Evolutionary conservation across 2,888 invertebrate genomes (phyloP).

Genomic region (Macrophya alboannulata): DNA sequence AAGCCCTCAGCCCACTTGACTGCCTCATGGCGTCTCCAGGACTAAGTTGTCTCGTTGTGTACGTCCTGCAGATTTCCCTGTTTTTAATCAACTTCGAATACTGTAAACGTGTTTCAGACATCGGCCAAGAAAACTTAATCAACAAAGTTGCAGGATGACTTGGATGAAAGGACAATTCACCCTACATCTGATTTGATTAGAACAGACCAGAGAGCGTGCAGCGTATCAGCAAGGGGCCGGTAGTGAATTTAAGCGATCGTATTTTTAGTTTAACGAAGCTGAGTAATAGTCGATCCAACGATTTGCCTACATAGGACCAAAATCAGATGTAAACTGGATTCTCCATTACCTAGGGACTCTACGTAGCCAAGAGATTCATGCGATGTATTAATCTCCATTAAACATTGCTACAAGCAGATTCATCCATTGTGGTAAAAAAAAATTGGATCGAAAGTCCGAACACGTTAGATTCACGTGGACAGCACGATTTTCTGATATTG

Average conservation of each 20-base stretch:
- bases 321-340: constrained; percentile 3
- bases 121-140: constrained; percentile 63
- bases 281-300: constrained; percentile 4
- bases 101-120: constrained; percentile 18
- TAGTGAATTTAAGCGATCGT: not conserved
- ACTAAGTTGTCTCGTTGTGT: not conserved
- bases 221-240: constrained; percentile 33
- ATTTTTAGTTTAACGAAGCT: constrained; percentile 2
- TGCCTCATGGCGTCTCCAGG: not conserved
- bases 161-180: constrained; percentile 65
- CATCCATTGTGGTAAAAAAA: not conserved
- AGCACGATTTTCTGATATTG: not conserved
- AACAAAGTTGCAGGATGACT: constrained; percentile 64
- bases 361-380: no score
- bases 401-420: not conserved
- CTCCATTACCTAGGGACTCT: not conserved
- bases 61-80: constrained; percentile 2
- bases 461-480: not conserved
- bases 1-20: not conserved
- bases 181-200: constrained; percentile 73
- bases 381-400: not conserved
- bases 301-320: not conserved
- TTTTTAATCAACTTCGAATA: constrained; percentile 43
- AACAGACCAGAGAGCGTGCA: constrained; percentile 62
- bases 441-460: not conserved